phyloP scores from a whole-genome alignment of 2,888 invertebrate species.

The Lordiphosa fenestrarum region DNA sequence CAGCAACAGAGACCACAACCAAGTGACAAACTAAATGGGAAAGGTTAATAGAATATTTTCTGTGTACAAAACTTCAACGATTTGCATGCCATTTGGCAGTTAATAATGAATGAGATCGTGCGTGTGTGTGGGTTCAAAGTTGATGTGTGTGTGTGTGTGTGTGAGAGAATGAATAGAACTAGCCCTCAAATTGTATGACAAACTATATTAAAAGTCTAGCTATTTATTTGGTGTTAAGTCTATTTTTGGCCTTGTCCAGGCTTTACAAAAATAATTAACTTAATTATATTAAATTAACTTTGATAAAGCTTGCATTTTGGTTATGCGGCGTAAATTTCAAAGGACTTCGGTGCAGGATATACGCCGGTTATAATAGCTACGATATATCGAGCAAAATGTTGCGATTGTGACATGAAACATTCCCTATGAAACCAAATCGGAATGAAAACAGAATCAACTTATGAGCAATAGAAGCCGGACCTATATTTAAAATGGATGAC shows the following conservation, averaged over 20 bases:
- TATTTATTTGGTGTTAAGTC: neutral
- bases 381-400: too few relatives aligned
- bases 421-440: too few relatives aligned
- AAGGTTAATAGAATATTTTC: slow-evolving; percentile 33
- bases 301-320: too few relatives aligned
- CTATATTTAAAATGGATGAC: too few relatives aligned
- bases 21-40: slow-evolving; percentile 8
- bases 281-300: slow-evolving; percentile 1
- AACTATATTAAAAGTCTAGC: slow-evolving; percentile 4
- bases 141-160: neutral
- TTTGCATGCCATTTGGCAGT: slow-evolving; percentile 57
- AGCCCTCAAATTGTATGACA: slow-evolving; percentile 5
- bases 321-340: too few relatives aligned
- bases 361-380: too few relatives aligned
- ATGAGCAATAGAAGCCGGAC: too few relatives aligned
- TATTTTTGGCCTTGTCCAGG: neutral
- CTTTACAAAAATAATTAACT: neutral
- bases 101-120: slow-evolving; percentile 19
- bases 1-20: slow-evolving; percentile 2
- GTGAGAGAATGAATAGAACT: neutral
- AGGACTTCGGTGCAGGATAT: too few relatives aligned
- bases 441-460: too few relatives aligned
- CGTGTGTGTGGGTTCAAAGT: slow-evolving; percentile 6
- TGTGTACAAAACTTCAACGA: slow-evolving; percentile 12
- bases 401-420: too few relatives aligned